Evolutionary conservation across 2,888 invertebrate genomes (phyloP), one percentile per base, ranked within the genome.

Genomic region (Ptychoptera contaminata): DNA sequence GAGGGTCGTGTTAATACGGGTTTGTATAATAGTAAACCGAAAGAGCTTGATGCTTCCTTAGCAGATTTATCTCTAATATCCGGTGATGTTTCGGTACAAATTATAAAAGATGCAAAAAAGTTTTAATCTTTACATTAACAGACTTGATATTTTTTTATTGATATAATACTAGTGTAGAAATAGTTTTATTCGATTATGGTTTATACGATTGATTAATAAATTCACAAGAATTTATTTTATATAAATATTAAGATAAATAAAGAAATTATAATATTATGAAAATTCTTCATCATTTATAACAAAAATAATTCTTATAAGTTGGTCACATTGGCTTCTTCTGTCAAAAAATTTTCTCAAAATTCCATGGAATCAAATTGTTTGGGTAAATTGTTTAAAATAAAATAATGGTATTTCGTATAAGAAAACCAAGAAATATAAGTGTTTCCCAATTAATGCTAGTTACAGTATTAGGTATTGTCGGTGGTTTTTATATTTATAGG

Each of bases 401-500:
- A 35, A 12, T 35, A 35, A 12, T 14, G n/a, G n/a, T 35, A 23
- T 23, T 23, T 23, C 23, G 57, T 55, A 65, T 67, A 48, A 58
- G 62, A 51, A 57, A 58, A 47, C 65, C 65, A 32, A 57, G 60
- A 23, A 59, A 62, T 44, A 49, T 68, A 35, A 60, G 63, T 42
- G 54, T 54, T 30, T 49, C 54, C 16, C 66, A 68, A 51, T 55
- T 68, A 47, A 55, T 67, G 56, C 44, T 68, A 46, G 62, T 61
- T 34, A 57, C 60, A 23, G 58, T 58, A 11, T 14, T 67, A 45
- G 68, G 58, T 12, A 46, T 55, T 4, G 49, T 63, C 32, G 60
- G 60, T 36, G 68, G 68, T 31, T 48, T 62, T 49, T 68, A 68
- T 49, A 67, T 68, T 60, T 68, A 67, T 67, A 58, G 60, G 45